Percentiles rank a stretch among this genome's conserved stretches.
Evolutionary conservation across 2,888 invertebrate genomes (phyloP).

Genomic region (Pristionchus entomophagus): DNA sequence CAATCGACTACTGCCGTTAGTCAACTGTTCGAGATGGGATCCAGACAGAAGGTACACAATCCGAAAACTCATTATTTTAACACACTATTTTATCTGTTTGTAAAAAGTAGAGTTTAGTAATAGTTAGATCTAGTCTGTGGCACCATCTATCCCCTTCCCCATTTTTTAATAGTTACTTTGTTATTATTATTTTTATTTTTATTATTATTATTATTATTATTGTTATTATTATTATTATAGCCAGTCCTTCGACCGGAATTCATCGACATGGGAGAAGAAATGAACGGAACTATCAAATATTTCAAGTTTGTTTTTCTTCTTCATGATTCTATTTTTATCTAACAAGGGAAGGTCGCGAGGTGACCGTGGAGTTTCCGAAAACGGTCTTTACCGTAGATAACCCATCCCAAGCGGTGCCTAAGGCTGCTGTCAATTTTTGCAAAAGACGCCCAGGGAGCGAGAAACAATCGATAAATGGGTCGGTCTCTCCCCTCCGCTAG

Average conservation of each 20-base stretch:
- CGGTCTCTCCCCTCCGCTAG: too few relatives aligned
- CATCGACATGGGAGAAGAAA: conserved; percentile 21
- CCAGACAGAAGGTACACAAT: conserved; percentile 36
- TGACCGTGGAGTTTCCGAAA: too few relatives aligned
- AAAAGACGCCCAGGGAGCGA: too few relatives aligned
- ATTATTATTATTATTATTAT: not conserved
- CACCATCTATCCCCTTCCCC: too few relatives aligned
- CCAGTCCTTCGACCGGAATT: not conserved
- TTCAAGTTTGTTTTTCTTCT: conserved; percentile 15
- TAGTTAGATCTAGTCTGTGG: too few relatives aligned
- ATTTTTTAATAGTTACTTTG: too few relatives aligned
- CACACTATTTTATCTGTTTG: too few relatives aligned
- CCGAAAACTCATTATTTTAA: too few relatives aligned
- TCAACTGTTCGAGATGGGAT: not conserved
- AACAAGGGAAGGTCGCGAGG: too few relatives aligned
- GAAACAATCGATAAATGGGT: not conserved
- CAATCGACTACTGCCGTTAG: not conserved
- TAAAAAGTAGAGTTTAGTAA: too few relatives aligned
- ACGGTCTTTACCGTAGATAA: too few relatives aligned
- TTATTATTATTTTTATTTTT: not conserved
- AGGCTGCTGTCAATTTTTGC: not conserved
- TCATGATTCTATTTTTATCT: not conserved
- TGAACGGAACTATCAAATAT: not conserved
- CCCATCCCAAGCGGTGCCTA: not conserved
- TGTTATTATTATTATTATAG: not conserved